Percentiles rank a stretch among this genome's conserved stretches.
phyloP scores from a whole-genome alignment of 2,797 vertebrate genomes.

The Enteromius treurensis region DNA sequence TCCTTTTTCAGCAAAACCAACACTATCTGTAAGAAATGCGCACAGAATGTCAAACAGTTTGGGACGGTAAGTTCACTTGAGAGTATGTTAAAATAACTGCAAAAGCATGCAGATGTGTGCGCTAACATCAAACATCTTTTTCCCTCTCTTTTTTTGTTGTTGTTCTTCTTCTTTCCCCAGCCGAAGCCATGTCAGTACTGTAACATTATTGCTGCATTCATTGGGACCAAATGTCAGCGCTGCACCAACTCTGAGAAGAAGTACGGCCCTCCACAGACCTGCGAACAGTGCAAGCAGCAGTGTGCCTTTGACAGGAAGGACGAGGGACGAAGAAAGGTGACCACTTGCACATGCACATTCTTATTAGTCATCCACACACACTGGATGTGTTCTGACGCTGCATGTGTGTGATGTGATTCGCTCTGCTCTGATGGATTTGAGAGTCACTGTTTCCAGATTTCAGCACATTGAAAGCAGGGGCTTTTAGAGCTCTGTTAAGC shows the following conservation, averaged over 20 bases:
- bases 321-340: slow-evolving; percentile 94
- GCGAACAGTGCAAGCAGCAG: slow-evolving; percentile 98
- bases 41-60: slow-evolving; percentile 98
- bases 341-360: neutral
- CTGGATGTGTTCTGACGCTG: slow-evolving; percentile 7
- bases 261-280: slow-evolving; percentile 96
- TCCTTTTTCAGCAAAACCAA: slow-evolving; percentile 89
- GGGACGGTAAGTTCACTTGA: slow-evolving; percentile 87
- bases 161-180: slow-evolving; percentile 65
- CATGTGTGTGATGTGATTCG: slow-evolving; percentile 33
- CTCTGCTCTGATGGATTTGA: neutral
- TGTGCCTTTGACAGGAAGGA: slow-evolving; percentile 98
- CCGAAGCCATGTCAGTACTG: slow-evolving; percentile 99
- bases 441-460: neutral
- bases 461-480: neutral
- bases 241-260: slow-evolving; percentile 99
- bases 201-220: slow-evolving; percentile 99
- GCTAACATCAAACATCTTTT: neutral
- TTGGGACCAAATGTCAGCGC: slow-evolving; percentile 98
- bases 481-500: neutral
- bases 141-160: neutral
- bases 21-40: slow-evolving; percentile 99
- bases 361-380: slow-evolving; percentile 19
- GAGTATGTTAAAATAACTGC: neutral
- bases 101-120: neutral